Conservation (phyloP, 2,888 invertebrate species). For the Lepas anatifera region DNA sequence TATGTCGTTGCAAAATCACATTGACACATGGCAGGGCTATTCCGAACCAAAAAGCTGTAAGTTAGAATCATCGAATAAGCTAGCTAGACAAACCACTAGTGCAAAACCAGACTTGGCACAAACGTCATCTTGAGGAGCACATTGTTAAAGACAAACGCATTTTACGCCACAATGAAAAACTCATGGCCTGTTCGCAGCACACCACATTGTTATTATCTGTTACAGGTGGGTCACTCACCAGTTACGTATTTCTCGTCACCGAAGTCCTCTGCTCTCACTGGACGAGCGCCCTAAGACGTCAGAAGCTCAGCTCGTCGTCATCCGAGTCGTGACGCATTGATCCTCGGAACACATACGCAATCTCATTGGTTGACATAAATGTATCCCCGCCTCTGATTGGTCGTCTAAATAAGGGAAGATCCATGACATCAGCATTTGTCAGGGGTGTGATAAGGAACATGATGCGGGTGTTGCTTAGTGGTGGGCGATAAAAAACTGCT, state of each 20-base stretch:
- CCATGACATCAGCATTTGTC: not conserved
- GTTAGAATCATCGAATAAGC: too few relatives aligned
- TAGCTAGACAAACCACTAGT: too few relatives aligned
- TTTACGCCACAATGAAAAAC: not conserved
- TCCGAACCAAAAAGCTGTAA: too few relatives aligned
- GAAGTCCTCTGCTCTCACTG: not conserved
- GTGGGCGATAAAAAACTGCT: too few relatives aligned
- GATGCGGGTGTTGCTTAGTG: too few relatives aligned
- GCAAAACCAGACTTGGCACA: not conserved
- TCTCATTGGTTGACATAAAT: not conserved
- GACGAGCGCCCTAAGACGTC: constrained; percentile 12
- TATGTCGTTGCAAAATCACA: too few relatives aligned
- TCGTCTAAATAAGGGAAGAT: not conserved
- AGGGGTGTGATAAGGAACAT: not conserved
- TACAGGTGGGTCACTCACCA: not conserved
- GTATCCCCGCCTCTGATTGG: not conserved
- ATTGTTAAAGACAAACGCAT: not conserved
- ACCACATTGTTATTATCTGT: constrained; percentile 2
- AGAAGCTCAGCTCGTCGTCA: not conserved
- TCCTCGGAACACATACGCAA: not conserved
- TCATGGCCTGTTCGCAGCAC: not conserved
- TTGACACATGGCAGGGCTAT: too few relatives aligned
- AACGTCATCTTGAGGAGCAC: not conserved
- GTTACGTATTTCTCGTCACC: constrained; percentile 12
- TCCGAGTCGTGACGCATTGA: constrained; percentile 6